These are phyloP conservation scores for Trachythela sp. DNA, from an alignment of 64 coral and sea anemone species.

Conservation along the genomic window DNA sequence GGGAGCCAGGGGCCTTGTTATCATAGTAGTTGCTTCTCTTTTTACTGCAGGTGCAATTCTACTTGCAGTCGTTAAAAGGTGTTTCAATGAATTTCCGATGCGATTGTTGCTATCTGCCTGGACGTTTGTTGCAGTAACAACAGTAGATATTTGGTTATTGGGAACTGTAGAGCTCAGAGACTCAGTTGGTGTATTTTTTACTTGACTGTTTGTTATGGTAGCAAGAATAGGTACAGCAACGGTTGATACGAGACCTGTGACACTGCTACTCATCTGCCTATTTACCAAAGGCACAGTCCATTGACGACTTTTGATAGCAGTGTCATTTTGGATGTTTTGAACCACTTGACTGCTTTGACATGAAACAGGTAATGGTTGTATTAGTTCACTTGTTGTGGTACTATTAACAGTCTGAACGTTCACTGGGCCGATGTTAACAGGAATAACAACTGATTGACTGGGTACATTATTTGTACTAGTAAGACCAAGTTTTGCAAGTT, in stretches of 20 bases:
- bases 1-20: not conserved
- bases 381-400: not conserved
- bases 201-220: not conserved
- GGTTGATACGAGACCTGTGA: not conserved
- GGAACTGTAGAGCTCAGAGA: not conserved
- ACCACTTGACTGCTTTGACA: not conserved
- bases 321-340: not conserved
- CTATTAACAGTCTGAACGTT: not conserved
- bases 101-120: not conserved
- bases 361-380: not conserved
- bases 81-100: not conserved
- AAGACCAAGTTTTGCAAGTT: not conserved
- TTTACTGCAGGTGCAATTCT: not conserved
- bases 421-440: not conserved
- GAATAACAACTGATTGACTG: not conserved
- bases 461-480: not conserved
- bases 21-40: not conserved
- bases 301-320: not conserved
- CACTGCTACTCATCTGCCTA: not conserved
- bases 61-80: not conserved
- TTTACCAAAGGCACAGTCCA: not conserved
- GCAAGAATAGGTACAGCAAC: not conserved
- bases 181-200: not conserved
- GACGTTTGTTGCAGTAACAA: not conserved
- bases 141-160: not conserved